Conservation (phyloP, 2,113 vertebrate genomes). For the Sminthopsis crassicaudata region DNA sequence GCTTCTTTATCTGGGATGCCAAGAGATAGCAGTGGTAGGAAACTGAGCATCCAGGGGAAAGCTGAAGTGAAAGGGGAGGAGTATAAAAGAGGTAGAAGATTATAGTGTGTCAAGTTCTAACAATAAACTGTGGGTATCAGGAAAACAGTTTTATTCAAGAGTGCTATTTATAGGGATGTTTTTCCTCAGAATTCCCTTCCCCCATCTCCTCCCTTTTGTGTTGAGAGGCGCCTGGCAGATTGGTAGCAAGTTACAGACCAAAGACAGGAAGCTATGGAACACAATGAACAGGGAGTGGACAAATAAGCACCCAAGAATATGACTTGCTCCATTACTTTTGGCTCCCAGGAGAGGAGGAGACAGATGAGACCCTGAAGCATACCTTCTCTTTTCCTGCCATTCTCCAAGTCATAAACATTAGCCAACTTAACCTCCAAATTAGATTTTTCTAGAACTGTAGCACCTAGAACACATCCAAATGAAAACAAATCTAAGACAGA, state of each 20-base stretch:
- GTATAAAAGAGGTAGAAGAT: constrained; percentile 24
- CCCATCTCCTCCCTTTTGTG: constrained; percentile 76
- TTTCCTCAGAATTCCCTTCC: constrained; percentile 73
- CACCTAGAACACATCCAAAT: not conserved
- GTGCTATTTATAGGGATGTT: constrained; percentile 85
- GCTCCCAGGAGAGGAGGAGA: constrained; percentile 48
- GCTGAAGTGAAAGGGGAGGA: constrained; percentile 8
- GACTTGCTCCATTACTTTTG: accelerated
- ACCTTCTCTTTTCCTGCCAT: constrained; percentile 5
- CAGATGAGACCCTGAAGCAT: not conserved
- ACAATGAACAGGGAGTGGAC: constrained; percentile 76
- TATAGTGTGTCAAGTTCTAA: constrained; percentile 73
- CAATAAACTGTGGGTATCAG: constrained; percentile 83
- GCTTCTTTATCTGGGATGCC: not conserved
- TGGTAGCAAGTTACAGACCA: constrained; percentile 82
- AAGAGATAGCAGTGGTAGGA: not conserved
- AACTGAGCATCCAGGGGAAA: not conserved
- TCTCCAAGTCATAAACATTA: constrained; percentile 12
- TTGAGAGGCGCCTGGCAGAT: constrained; percentile 84
- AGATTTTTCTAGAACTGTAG: not conserved
- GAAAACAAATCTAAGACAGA: not conserved
- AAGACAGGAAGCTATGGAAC: constrained; percentile 81
- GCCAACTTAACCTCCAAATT: not conserved
- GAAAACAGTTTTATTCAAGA: constrained; percentile 81
- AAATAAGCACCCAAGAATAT: constrained; percentile 78